Evolutionary conservation across 1,140 invertebrate genomes (phyloP).

Genomic region (Lepidostoma basale): DNA sequence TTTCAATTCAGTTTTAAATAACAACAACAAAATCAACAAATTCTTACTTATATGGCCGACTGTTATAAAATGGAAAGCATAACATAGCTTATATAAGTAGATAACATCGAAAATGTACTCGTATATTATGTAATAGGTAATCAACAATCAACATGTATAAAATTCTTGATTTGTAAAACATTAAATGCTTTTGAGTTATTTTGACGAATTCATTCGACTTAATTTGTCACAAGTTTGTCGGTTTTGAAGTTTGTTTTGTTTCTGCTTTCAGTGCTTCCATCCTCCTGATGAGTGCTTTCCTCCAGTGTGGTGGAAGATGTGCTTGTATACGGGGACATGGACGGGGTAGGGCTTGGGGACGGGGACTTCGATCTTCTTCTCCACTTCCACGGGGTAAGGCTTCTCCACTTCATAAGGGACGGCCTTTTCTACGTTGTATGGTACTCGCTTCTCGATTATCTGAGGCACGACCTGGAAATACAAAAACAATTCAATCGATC

Average conservation of each 20-base stretch:
- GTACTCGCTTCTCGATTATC: constrained; percentile 74
- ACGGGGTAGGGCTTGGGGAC: constrained; percentile 80
- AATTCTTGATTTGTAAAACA: too few species aligned
- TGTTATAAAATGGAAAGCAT: too few species aligned
- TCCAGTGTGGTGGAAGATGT: constrained; percentile 73
- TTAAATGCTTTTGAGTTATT: too few species aligned
- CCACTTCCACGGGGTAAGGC: constrained; percentile 77
- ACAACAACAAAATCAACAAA: constrained; percentile 20
- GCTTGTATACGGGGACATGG: constrained; percentile 80
- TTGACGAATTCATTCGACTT: too few species aligned
- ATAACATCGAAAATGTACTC: too few species aligned
- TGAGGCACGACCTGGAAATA: constrained; percentile 61
- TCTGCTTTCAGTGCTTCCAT: constrained; percentile 58
- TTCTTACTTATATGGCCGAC: too few species aligned
- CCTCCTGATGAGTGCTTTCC: constrained; percentile 52
- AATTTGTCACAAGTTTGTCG: too few species aligned
- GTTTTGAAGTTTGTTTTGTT: too few species aligned
- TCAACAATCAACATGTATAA: too few species aligned
- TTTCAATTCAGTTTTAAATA: constrained; percentile 5
- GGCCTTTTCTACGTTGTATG: constrained; percentile 76
- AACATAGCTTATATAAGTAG: too few species aligned
- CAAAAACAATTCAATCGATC: constrained; percentile 9
- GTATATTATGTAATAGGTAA: too few species aligned
- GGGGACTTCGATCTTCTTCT: constrained; percentile 77
- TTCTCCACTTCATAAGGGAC: constrained; percentile 78